phyloP scores from a whole-genome alignment of 2,888 invertebrate species.

The Apoderus coryli region DNA sequence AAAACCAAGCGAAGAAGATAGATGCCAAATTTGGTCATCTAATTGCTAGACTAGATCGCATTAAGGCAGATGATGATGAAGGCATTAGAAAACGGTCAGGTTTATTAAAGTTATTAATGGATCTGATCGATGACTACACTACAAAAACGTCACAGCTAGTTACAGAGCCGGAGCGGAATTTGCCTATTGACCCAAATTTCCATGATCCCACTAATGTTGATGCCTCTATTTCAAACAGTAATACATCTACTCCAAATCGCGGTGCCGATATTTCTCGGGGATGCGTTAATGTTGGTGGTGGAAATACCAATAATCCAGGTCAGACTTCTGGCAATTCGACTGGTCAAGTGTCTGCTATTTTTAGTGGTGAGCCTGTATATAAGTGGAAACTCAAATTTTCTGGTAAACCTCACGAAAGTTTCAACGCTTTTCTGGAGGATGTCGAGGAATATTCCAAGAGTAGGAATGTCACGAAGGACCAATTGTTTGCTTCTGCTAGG shows the following conservation, averaged over 20 bases:
- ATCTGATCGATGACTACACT: background rate
- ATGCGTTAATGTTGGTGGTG: too few species aligned
- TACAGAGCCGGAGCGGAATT: background rate
- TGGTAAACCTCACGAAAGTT: constrained; percentile 7
- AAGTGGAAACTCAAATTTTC: constrained; percentile 13
- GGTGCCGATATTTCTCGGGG: too few species aligned
- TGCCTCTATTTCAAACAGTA: background rate
- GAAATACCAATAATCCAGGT: too few species aligned
- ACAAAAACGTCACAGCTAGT: background rate
- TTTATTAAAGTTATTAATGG: constrained; percentile 1
- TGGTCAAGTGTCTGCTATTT: too few species aligned
- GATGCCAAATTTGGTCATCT: background rate
- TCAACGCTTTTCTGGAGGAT: constrained; percentile 12
- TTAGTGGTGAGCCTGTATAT: constrained; percentile 12
- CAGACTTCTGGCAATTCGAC: too few species aligned
- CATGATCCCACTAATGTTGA: constrained; percentile 1
- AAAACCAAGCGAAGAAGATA: background rate
- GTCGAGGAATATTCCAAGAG: constrained; percentile 10
- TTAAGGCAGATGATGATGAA: background rate
- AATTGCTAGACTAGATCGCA: background rate
- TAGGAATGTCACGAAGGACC: constrained; percentile 9
- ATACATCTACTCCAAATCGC: too few species aligned
- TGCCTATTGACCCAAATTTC: background rate
- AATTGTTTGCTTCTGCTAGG: constrained; percentile 12
- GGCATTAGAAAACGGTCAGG: background rate